These are phyloP conservation scores for Mesorhabditis spiculigera DNA, from an alignment of 2,888 invertebrate species.

Conservation along the genomic window DNA sequence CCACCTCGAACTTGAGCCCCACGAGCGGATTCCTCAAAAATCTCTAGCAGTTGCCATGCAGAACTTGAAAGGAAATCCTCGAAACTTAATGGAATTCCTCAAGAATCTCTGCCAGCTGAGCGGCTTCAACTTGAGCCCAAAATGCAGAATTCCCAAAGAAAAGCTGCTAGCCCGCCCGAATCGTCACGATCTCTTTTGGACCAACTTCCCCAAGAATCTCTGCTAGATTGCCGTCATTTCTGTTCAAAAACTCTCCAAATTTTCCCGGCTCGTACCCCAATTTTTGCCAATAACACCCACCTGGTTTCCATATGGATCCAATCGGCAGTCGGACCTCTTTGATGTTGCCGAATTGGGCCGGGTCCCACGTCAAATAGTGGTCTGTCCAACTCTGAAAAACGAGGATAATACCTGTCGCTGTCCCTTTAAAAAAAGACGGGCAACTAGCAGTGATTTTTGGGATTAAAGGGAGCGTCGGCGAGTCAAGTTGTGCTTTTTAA, in stretches of 20 bases:
- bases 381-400: constrained; percentile 87
- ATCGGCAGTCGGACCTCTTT: constrained; percentile 76
- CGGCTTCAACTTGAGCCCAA: too few relatives aligned
- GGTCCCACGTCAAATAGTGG: constrained; percentile 95
- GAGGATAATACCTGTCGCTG: not conserved
- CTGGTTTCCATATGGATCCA: constrained; percentile 87
- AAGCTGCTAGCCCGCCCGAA: too few relatives aligned
- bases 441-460: not conserved
- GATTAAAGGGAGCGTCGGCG: not conserved
- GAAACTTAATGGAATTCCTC: too few relatives aligned
- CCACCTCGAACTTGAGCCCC: too few relatives aligned
- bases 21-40: too few relatives aligned
- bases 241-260: not conserved
- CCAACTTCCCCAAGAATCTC: too few relatives aligned
- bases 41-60: too few relatives aligned
- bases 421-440: not conserved
- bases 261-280: too few relatives aligned
- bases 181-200: too few relatives aligned
- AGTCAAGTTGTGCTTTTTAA: constrained; percentile 5
- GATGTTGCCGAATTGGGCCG: constrained; percentile 69
- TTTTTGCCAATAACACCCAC: not conserved
- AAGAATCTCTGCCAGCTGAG: too few relatives aligned
- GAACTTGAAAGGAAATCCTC: too few relatives aligned
- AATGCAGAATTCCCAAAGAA: too few relatives aligned
- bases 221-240: not conserved